These are phyloP conservation scores for Narcine bancroftii DNA, from an alignment of 2,113 vertebrate species.

Conservation along the genomic window DNA sequence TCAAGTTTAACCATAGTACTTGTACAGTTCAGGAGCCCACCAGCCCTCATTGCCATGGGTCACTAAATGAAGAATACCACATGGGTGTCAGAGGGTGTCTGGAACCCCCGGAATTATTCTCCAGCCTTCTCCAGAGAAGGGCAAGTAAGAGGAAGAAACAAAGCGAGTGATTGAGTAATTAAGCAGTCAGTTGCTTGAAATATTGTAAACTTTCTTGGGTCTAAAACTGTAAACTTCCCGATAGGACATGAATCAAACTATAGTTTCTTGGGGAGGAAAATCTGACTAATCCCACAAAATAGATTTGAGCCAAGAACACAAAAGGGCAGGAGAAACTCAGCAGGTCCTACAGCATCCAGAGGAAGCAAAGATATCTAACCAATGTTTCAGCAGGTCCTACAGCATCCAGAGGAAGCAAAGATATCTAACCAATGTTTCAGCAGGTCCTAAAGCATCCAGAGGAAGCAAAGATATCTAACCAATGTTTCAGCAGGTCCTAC, in stretches of 20 bases:
- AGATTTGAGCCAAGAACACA: too few relatives aligned
- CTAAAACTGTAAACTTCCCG: not conserved
- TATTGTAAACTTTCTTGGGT: not conserved
- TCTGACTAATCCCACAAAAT: not conserved
- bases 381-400: too few relatives aligned
- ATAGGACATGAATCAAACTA: not conserved
- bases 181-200: not conserved
- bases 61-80: not conserved
- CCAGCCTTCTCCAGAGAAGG: not conserved
- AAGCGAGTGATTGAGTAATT: too few relatives aligned
- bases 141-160: not conserved
- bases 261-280: not conserved
- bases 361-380: too few relatives aligned
- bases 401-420: too few relatives aligned
- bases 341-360: too few relatives aligned
- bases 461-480: too few relatives aligned
- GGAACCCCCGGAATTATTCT: not conserved
- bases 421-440: too few relatives aligned
- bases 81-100: not conserved
- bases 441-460: too few relatives aligned
- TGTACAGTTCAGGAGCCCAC: not conserved
- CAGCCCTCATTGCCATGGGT: not conserved
- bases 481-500: too few relatives aligned
- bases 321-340: too few relatives aligned
- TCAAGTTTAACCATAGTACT: not conserved